A percentile compares a stretch with the other conserved stretches of the same genome.
Conservation (phyloP, 30 jellyfish, hydroid and myxozoan species). For the Mastigias papua region DNA sequence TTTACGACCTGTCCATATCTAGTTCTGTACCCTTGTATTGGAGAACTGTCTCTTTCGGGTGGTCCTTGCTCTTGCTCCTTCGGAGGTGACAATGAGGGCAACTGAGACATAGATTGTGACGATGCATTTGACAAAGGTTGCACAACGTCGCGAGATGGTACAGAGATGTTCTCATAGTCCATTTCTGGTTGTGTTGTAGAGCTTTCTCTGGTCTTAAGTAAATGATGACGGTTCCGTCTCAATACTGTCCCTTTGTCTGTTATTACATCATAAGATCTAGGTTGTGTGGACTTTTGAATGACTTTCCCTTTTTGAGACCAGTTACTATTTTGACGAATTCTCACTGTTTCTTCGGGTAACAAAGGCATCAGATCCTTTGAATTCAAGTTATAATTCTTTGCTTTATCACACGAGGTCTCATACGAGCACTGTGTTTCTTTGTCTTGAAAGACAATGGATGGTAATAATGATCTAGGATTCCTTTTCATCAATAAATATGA, state of each 20-base stretch:
- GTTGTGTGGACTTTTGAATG: not conserved
- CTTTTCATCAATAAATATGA: constrained; percentile 36
- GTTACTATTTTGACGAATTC: not conserved
- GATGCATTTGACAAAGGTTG: too few relatives aligned
- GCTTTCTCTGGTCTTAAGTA: not conserved
- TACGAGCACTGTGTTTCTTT: not conserved
- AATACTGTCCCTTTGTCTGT: not conserved
- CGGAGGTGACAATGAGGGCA: too few relatives aligned
- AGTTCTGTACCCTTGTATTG: too few relatives aligned
- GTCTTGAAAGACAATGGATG: not conserved
- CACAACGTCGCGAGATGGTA: too few relatives aligned
- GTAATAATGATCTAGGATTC: constrained; percentile 47
- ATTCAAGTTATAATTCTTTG: not conserved
- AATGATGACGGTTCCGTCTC: not conserved
- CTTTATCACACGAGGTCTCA: too few relatives aligned
- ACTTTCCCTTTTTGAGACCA: not conserved
- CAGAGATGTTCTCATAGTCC: too few relatives aligned
- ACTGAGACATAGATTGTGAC: too few relatives aligned
- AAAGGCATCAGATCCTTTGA: not conserved
- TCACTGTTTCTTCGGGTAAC: not conserved
- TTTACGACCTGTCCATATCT: too few relatives aligned
- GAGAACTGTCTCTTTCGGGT: too few relatives aligned
- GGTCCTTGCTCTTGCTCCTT: too few relatives aligned
- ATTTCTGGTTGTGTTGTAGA: too few relatives aligned
- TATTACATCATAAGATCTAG: not conserved